Percentiles rank a stretch among this genome's conserved stretches.
Evolutionary conservation across 2,797 vertebrate species (phyloP).

Genomic region (Pangasius macronema): DNA sequence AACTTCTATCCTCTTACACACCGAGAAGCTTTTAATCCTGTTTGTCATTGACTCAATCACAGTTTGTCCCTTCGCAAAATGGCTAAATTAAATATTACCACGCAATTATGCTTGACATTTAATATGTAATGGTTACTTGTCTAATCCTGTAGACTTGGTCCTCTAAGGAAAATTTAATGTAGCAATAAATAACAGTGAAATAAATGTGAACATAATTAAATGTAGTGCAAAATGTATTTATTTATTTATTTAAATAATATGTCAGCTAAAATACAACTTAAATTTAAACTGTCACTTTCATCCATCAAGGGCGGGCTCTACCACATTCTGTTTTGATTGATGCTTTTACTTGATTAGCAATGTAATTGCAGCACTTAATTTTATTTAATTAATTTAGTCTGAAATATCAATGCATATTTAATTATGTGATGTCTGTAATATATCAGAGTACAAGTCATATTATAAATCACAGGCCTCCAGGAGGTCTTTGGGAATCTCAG

Average conservation of each 20-base stretch:
- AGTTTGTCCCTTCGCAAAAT: not conserved
- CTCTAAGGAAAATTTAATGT: not conserved
- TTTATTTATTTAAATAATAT: not conserved
- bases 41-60: constrained; percentile 1
- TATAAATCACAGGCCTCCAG: not conserved
- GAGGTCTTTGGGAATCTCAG: not conserved
- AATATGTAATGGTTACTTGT: not conserved
- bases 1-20: constrained; percentile 18
- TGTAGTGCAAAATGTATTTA: not conserved
- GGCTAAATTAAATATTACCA: not conserved
- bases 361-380: not conserved
- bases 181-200: not conserved
- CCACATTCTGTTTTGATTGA: not conserved
- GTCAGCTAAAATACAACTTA: not conserved
- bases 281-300: not conserved
- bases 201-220: not conserved
- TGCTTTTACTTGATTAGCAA: not conserved
- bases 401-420: not conserved
- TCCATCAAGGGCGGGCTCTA: not conserved
- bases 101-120: not conserved
- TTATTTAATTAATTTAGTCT: not conserved
- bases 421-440: not conserved
- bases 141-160: not conserved
- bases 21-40: not conserved
- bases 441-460: not conserved